Evolutionary conservation across 2,113 vertebrate genomes (phyloP).

Genomic region (Syrrhaptes paradoxus): DNA sequence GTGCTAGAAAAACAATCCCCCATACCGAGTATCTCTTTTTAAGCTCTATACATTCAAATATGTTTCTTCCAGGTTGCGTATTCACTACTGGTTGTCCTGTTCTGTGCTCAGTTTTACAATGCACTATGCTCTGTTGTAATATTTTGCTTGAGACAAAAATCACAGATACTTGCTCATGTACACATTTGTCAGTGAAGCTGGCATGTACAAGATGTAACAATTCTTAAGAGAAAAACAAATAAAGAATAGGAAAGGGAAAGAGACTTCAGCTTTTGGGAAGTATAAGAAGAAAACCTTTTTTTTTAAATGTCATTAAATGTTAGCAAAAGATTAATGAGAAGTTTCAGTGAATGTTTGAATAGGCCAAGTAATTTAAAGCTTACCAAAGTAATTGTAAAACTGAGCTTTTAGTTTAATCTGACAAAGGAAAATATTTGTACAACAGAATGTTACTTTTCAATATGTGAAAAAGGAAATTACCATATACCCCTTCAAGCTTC

Average conservation of each 20-base stretch:
- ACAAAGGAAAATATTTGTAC: not conserved
- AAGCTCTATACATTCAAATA: not conserved
- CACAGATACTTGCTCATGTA: not conserved
- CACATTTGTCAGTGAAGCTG: not conserved
- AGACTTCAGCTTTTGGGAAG: not conserved
- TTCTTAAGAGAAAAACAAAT: not conserved
- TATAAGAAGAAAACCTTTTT: not conserved
- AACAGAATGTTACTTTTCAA: not conserved
- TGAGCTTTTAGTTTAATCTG: not conserved
- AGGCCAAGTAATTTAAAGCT: not conserved
- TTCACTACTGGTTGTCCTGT: not conserved
- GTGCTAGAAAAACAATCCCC: not conserved
- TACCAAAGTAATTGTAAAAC: not conserved
- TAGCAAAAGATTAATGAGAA: not conserved
- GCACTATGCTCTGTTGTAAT: not conserved
- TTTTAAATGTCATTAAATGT: not conserved
- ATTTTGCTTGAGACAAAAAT: not conserved
- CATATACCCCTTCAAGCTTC: not conserved
- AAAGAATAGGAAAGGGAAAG: not conserved
- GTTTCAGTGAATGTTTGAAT: not conserved
- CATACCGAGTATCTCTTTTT: not conserved
- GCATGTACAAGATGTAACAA: not conserved
- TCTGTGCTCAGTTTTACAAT: not conserved
- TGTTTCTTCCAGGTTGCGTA: not conserved
- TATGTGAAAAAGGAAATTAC: not conserved